These are phyloP conservation scores for Jacana jacana DNA, from an alignment of 2,113 vertebrate genomes.

Conservation along the genomic window DNA sequence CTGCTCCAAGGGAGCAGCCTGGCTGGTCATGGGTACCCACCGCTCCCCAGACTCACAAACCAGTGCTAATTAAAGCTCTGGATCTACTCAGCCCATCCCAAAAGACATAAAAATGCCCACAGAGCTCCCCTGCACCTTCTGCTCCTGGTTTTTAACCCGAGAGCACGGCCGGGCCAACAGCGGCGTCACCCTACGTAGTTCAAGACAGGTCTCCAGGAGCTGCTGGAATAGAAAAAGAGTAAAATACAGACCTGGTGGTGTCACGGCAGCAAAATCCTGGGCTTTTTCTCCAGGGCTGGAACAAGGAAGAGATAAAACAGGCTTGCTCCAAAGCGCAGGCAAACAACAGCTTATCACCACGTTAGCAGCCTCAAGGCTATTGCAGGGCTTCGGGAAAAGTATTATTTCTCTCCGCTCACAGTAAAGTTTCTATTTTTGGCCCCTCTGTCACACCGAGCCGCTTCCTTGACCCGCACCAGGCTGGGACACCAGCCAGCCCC, in stretches of 20 bases:
- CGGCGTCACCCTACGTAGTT: neutral
- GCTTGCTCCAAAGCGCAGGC: neutral
- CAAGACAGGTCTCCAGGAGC: neutral
- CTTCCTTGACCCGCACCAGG: neutral
- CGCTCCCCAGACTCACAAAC: neutral
- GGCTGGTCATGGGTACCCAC: fast-evolving
- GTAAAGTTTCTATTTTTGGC: neutral
- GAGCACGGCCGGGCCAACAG: fast-evolving
- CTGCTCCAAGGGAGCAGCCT: neutral
- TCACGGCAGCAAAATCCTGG: neutral
- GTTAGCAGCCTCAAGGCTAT: neutral
- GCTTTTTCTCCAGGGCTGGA: neutral
- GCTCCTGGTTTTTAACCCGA: neutral
- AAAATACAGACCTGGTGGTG: constrained; percentile 11
- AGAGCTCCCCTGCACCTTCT: neutral
- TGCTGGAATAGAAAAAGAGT: neutral
- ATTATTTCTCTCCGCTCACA: neutral
- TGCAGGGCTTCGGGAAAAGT: neutral
- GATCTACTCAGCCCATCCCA: fast-evolving
- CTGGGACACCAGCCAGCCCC: neutral
- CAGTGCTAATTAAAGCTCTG: fast-evolving
- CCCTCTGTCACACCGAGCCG: neutral
- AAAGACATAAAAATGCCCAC: neutral
- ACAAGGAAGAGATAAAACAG: constrained; percentile 39
- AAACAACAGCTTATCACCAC: constrained; percentile 18